These are phyloP conservation scores for Coregonus sp. DNA, from an alignment of 2,797 vertebrate species.

Conservation along the genomic window DNA sequence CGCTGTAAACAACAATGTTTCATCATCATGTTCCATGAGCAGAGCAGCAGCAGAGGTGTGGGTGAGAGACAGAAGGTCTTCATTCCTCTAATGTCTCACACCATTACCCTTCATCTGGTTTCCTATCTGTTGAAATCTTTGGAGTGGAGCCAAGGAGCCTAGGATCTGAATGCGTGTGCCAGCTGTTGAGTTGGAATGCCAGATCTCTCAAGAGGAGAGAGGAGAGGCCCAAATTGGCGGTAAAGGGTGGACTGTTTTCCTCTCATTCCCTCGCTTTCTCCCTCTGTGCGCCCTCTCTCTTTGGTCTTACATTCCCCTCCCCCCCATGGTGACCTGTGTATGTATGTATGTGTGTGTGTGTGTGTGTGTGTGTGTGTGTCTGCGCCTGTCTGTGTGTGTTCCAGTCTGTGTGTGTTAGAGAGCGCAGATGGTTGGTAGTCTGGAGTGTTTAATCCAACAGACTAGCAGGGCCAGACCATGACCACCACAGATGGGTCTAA, in stretches of 20 bases:
- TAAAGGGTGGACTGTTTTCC: not conserved
- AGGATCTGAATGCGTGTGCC: conserved; percentile 21
- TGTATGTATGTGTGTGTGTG: no score
- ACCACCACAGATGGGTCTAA: conserved; percentile 57
- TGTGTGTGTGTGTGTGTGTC: no score
- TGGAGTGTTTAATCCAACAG: conserved; percentile 41
- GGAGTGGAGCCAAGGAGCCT: conserved; percentile 17
- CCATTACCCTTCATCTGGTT: conserved; percentile 61
- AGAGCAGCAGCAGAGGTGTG: no score
- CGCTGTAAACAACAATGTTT: not conserved
- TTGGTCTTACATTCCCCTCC: no score
- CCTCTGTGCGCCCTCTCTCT: not conserved
- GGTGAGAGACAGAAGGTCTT: not conserved
- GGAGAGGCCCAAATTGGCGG: no score
- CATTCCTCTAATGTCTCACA: not conserved
- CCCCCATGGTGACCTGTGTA: no score
- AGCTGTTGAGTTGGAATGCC: conserved; percentile 41
- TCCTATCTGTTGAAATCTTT: conserved; percentile 44
- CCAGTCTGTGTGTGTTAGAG: no score
- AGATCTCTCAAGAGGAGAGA: conserved; percentile 40
- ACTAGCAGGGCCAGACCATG: conserved; percentile 30
- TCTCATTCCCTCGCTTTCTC: not conserved
- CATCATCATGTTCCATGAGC: not conserved
- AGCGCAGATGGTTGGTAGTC: not conserved
- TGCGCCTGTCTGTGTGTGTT: no score